Evolutionary conservation across 2,113 vertebrate species (phyloP).

Genomic region (Pseudopodoces humilis): DNA sequence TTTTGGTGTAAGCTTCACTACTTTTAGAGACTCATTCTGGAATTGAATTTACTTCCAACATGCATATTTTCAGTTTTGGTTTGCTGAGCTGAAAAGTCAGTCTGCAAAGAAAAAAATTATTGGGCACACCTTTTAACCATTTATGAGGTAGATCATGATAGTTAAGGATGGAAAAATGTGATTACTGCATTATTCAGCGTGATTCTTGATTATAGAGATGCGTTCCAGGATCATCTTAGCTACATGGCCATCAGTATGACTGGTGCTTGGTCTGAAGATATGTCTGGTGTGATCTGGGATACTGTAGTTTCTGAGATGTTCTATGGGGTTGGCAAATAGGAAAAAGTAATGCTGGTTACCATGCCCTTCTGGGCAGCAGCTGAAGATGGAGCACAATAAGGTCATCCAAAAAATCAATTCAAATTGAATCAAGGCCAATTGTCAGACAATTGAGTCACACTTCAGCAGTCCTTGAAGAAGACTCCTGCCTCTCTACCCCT

Average conservation of each 20-base stretch:
- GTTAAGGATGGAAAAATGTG: background rate
- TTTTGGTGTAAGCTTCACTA: background rate
- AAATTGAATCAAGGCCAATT: no score
- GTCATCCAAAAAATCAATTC: background rate
- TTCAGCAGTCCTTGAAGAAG: background rate
- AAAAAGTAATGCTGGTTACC: background rate
- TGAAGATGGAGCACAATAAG: background rate
- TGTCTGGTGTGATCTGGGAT: background rate
- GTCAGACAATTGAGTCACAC: background rate
- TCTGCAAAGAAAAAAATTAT: background rate
- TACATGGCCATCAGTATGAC: background rate
- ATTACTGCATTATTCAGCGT: background rate
- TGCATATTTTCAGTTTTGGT: background rate
- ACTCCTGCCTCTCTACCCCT: background rate
- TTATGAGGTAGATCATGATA: background rate
- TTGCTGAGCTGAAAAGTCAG: background rate
- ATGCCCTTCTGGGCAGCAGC: background rate
- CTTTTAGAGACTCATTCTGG: background rate
- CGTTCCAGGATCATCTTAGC: background rate
- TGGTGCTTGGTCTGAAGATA: background rate
- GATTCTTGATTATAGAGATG: background rate
- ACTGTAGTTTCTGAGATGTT: background rate
- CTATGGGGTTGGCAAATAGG: background rate
- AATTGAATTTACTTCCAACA: background rate
- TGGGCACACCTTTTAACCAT: background rate